Percentiles rank a stretch among this genome's conserved stretches.
These are phyloP conservation scores for Hippocampus zosterae DNA, from an alignment of 2,113 vertebrate species.

Conservation along the genomic window DNA sequence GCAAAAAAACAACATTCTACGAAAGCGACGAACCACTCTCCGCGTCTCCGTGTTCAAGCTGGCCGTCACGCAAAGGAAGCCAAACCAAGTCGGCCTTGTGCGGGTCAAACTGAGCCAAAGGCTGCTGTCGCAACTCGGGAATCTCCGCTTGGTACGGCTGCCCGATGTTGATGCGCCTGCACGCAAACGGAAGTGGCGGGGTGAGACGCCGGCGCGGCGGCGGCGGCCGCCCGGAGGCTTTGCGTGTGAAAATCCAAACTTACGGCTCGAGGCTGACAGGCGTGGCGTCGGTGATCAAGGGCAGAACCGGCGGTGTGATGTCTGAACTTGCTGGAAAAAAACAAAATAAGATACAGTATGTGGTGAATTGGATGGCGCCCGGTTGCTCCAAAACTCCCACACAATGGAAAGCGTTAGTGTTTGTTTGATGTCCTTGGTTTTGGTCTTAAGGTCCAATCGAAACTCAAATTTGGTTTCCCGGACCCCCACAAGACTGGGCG, in stretches of 20 bases:
- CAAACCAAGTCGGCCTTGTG: constrained; percentile 89
- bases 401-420: background rate
- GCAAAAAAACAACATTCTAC: background rate
- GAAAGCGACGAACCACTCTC: constrained; percentile 66
- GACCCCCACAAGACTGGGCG: background rate
- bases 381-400: constrained; percentile 3
- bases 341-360: background rate
- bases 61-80: constrained; percentile 73
- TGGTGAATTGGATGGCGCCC: background rate
- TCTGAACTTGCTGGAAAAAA: constrained; percentile 82
- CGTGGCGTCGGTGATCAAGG: constrained; percentile 83
- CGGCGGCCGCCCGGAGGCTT: background rate
- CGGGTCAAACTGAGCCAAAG: constrained; percentile 74
- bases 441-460: background rate
- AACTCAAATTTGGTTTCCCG: background rate
- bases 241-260: constrained; percentile 57
- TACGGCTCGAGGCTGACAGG: constrained; percentile 96
- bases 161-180: constrained; percentile 95
- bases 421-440: background rate
- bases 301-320: constrained; percentile 84
- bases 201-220: background rate
- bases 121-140: constrained; percentile 75
- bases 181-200: background rate
- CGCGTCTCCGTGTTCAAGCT: constrained; percentile 66
- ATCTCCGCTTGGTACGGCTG: constrained; percentile 90